Conservation (phyloP, 2,888 invertebrate genomes). For the Dyspetes luteomarginatus region DNA sequence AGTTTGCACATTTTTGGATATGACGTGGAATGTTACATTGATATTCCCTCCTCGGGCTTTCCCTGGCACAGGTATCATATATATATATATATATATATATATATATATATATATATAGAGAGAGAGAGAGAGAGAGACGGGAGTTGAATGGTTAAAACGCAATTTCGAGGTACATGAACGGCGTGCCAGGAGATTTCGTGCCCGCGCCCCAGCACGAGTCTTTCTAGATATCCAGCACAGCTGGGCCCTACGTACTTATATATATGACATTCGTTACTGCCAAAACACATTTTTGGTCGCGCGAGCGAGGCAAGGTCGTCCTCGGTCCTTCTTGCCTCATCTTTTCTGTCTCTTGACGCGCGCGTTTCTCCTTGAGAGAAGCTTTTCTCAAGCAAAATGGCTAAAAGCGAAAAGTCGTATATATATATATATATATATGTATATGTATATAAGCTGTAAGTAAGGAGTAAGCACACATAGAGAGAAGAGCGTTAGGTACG, state of each 20-base stretch:
- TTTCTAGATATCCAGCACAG: conserved; percentile 43
- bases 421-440: conserved; percentile 32
- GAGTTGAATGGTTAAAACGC: conserved; percentile 72
- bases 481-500: conserved; percentile 40
- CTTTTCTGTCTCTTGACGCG: background rate
- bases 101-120: too few species aligned
- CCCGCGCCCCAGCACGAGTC: conserved; percentile 55
- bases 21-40: too few species aligned
- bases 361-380: background rate
- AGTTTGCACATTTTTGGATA: too few species aligned
- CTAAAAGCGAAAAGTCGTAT: conserved; percentile 46
- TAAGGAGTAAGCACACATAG: conserved; percentile 1
- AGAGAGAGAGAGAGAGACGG: background rate
- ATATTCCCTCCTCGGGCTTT: too few species aligned
- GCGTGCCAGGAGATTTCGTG: conserved; percentile 68
- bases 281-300: conserved; percentile 52
- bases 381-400: background rate
- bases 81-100: too few species aligned
- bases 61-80: too few species aligned
- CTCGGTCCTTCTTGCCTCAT: conserved; percentile 20
- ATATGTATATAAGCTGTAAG: too few species aligned
- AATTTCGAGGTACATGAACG: conserved; percentile 80
- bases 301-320: conserved; percentile 38
- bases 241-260: background rate
- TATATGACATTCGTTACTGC: background rate